Evolutionary conservation across 2,113 vertebrate species (phyloP).

Genomic region (Odontesthes bonariensis): DNA sequence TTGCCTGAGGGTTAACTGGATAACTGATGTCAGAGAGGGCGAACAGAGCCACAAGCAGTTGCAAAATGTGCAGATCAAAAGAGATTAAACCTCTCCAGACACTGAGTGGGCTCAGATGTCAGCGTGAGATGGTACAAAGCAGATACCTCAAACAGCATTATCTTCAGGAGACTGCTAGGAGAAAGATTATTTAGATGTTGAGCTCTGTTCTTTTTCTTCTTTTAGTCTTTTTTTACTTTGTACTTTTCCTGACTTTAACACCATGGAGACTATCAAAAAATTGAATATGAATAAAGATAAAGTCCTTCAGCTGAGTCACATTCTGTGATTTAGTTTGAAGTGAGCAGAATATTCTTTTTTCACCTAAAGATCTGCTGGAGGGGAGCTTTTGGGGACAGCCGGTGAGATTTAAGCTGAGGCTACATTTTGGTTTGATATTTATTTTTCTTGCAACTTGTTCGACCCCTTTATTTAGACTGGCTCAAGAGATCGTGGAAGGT

Average conservation of each 20-base stretch:
- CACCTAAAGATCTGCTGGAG: neutral
- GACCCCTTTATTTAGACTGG: neutral
- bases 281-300: too few relatives aligned
- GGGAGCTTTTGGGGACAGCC: neutral
- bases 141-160: neutral
- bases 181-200: neutral
- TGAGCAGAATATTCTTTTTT: neutral
- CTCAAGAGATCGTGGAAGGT: neutral
- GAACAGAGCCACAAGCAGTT: conserved; percentile 11
- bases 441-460: conserved; percentile 1
- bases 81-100: conserved; percentile 10
- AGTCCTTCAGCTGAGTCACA: too few relatives aligned
- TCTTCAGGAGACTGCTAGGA: neutral
- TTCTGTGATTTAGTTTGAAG: neutral
- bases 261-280: too few relatives aligned
- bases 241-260: too few relatives aligned
- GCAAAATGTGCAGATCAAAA: conserved; percentile 26
- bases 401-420: too few relatives aligned
- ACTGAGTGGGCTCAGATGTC: conserved; percentile 1
- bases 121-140: neutral
- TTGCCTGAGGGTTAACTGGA: conserved; percentile 17
- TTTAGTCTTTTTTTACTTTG: too few relatives aligned
- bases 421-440: neutral
- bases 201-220: neutral
- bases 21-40: neutral